These are phyloP conservation scores for Pelmatolapia mariae DNA, from an alignment of 2,113 vertebrate species.

Conservation along the genomic window DNA sequence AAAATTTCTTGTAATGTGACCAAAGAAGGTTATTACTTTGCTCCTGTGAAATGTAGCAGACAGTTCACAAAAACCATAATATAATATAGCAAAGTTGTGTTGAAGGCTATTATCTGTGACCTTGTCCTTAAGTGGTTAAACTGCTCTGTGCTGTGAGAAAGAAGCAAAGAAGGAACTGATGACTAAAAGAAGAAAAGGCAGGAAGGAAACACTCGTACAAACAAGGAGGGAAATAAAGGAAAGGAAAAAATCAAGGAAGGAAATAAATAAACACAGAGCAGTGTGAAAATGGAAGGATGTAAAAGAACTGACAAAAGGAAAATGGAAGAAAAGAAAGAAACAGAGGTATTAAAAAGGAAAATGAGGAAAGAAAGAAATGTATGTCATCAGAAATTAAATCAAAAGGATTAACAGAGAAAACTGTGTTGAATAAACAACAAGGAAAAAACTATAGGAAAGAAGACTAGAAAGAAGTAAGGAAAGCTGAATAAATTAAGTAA, in stretches of 20 bases:
- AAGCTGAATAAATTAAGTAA: neutral
- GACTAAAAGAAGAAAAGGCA: neutral
- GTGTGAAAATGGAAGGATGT: neutral
- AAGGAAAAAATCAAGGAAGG: neutral
- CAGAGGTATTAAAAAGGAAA: neutral
- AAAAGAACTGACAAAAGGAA: neutral
- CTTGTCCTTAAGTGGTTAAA: neutral
- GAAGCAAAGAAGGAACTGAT: neutral
- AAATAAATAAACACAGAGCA: neutral
- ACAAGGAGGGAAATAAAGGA: neutral
- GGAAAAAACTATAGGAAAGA: neutral
- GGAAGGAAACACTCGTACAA: neutral
- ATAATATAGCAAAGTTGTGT: neutral
- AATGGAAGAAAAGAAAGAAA: neutral
- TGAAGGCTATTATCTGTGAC: neutral
- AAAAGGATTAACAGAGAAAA: neutral
- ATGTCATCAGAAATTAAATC: neutral
- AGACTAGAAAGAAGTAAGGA: accelerated
- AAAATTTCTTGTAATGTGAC: neutral
- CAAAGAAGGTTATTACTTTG: neutral
- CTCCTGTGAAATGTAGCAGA: neutral
- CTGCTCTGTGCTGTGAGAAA: neutral
- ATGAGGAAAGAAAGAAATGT: neutral
- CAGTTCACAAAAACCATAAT: neutral
- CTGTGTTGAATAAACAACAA: neutral